These are phyloP conservation scores for Megathymus violae DNA, from an alignment of 1,140 invertebrate genomes.

Conservation along the genomic window DNA sequence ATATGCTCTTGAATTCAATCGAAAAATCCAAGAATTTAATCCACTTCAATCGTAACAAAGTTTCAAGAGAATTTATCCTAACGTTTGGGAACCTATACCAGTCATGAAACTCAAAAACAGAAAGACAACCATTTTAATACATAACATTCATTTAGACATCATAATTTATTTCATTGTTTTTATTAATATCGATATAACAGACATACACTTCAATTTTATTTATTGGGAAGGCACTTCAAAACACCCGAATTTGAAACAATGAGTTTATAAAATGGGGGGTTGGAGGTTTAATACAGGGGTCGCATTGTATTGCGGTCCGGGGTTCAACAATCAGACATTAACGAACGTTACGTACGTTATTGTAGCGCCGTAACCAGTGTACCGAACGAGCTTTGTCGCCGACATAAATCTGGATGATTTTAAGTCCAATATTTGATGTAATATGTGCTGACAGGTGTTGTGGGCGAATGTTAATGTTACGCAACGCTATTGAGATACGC, in stretches of 20 bases:
- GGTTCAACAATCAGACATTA: constrained; percentile 66
- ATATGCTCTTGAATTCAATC: too few relatives aligned
- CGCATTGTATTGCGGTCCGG: constrained; percentile 57
- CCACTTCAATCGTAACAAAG: too few relatives aligned
- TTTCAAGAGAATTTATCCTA: too few relatives aligned
- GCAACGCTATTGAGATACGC: neutral
- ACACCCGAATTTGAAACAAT: constrained; percentile 81
- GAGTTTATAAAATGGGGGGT: constrained; percentile 78
- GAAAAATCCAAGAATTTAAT: too few relatives aligned
- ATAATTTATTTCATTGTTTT: too few relatives aligned
- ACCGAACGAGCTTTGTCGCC: constrained; percentile 63
- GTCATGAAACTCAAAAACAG: too few relatives aligned
- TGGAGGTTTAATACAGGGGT: constrained; percentile 65
- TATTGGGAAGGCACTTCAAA: constrained; percentile 51
- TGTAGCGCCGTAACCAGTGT: constrained; percentile 60
- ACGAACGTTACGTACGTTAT: constrained; percentile 57
- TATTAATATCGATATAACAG: constrained; percentile 41
- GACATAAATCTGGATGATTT: constrained; percentile 58
- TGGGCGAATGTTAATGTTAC: constrained; percentile 6
- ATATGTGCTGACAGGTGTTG: constrained; percentile 69
- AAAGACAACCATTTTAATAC: too few relatives aligned
- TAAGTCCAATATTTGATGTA: constrained; percentile 58
- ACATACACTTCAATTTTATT: constrained; percentile 48
- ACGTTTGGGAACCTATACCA: too few relatives aligned
- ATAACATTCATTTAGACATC: too few relatives aligned